phyloP scores from a whole-genome alignment of 1,140 invertebrate species.

The Zaprionus nigranus region DNA sequence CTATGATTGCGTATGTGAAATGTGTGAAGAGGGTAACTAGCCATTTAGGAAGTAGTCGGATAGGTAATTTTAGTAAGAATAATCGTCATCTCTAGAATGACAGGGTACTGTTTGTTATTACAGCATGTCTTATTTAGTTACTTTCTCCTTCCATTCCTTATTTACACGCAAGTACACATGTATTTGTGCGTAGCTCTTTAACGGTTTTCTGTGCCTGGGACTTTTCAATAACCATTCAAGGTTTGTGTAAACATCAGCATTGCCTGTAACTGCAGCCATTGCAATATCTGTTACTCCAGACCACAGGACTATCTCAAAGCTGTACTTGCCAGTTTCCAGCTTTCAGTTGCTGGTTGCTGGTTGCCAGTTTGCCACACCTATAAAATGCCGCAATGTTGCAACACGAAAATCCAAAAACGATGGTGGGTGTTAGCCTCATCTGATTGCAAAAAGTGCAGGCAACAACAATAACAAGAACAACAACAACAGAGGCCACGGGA shows the following conservation, averaged over 20 bases:
- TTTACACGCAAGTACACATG: no score
- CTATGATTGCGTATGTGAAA: no score
- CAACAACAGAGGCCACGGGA: slow-evolving; percentile 10
- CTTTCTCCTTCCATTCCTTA: no score
- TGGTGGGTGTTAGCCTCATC: slow-evolving; percentile 17
- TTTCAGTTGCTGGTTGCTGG: neutral
- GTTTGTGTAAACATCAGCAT: slow-evolving; percentile 62
- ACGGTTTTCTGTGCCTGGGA: neutral
- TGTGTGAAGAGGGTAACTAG: no score
- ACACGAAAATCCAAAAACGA: slow-evolving; percentile 43
- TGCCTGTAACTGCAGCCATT: slow-evolving; percentile 24
- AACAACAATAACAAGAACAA: slow-evolving; percentile 17
- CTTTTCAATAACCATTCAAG: slow-evolving; percentile 61
- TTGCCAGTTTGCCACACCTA: slow-evolving; percentile 40
- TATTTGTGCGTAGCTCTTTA: neutral
- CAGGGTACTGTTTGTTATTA: no score
- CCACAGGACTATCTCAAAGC: slow-evolving; percentile 33
- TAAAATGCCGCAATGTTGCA: slow-evolving; percentile 52
- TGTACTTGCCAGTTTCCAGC: neutral
- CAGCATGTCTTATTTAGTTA: neutral
- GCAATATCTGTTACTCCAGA: slow-evolving; percentile 28
- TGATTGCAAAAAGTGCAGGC: slow-evolving; percentile 45
- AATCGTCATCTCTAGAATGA: no score
- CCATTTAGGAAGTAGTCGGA: no score
- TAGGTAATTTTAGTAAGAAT: no score